A percentile compares a stretch with the other conserved stretches of the same genome.
Conservation (phyloP, 2,888 invertebrate species). For the Ophion obscuratus region DNA sequence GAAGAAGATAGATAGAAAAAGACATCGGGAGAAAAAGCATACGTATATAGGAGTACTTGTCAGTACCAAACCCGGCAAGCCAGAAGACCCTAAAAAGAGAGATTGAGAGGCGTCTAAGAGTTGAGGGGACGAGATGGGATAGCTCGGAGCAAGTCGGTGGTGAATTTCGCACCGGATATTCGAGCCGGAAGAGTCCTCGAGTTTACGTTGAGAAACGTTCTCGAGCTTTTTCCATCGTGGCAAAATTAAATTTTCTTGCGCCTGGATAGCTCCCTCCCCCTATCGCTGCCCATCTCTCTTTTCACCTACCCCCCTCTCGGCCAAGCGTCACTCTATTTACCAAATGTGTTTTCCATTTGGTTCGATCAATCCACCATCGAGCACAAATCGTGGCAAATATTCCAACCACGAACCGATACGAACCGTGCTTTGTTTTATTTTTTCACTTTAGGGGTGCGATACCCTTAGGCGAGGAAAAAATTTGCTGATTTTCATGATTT, state of each 20-base stretch:
- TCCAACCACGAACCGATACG: conserved; percentile 56
- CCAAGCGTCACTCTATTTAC: conserved; percentile 19
- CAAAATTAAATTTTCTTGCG: conserved; percentile 68
- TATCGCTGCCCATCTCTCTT: conserved; percentile 7
- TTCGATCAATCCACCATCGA: conserved; percentile 19
- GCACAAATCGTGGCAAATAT: conserved; percentile 66
- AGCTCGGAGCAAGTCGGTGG: conserved; percentile 42
- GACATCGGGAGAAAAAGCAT: conserved; percentile 26
- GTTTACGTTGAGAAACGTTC: conserved; percentile 56
- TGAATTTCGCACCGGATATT: conserved; percentile 66
- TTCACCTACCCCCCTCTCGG: not conserved
- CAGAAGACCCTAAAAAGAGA: conserved; percentile 42
- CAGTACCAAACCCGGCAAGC: conserved; percentile 43
- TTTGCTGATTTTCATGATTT: too few species aligned
- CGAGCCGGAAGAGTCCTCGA: conserved; percentile 64
- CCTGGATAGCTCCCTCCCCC: conserved; percentile 48
- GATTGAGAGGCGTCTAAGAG: conserved; percentile 54
- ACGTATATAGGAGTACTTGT: conserved; percentile 47
- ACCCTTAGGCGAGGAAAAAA: too few species aligned
- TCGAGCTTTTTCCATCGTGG: conserved; percentile 57
- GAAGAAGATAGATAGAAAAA: conserved; percentile 21
- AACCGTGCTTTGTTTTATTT: conserved; percentile 11
- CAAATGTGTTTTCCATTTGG: conserved; percentile 19
- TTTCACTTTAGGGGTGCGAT: not conserved
- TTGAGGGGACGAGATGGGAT: conserved; percentile 14